A percentile compares a stretch with the other conserved stretches of the same genome.
phyloP scores from a whole-genome alignment of 2,888 invertebrate genomes.

The Eueremaeus valkanovi region DNA sequence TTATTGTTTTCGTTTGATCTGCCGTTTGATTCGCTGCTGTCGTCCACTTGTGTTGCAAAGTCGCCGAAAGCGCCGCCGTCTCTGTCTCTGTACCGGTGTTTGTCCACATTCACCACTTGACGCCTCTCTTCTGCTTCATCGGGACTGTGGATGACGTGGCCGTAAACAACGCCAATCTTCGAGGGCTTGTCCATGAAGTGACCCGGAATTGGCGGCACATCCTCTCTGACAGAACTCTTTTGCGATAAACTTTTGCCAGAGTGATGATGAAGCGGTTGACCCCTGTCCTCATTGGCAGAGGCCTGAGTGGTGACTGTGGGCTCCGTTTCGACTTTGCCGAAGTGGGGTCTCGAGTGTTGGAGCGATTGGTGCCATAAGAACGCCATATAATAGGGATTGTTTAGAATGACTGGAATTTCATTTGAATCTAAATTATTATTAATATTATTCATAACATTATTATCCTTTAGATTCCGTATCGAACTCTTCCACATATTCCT shows the following conservation, averaged over 20 bases:
- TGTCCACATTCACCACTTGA: background rate
- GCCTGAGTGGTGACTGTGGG: background rate
- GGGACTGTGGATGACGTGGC: slow-evolving; percentile 8
- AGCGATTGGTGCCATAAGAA: slow-evolving; percentile 4
- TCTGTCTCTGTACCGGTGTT: background rate
- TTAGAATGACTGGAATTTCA: slow-evolving; percentile 13
- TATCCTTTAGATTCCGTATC: background rate
- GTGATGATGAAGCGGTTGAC: background rate
- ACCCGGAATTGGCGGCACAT: background rate
- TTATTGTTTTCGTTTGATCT: background rate
- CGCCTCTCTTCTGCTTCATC: background rate
- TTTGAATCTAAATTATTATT: slow-evolving; percentile 14
- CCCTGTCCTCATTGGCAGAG: background rate
- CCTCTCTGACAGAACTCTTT: background rate
- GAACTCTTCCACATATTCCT: background rate
- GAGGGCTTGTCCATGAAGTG: background rate
- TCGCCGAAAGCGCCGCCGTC: background rate
- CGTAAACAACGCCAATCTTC: background rate
- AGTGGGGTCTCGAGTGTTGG: background rate
- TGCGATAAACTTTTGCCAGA: background rate
- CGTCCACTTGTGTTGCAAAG: background rate
- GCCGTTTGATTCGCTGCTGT: background rate
- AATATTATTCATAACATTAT: background rate
- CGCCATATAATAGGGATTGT: slow-evolving; percentile 22
- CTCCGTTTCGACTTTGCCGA: background rate